These are phyloP conservation scores for Phorcus lineatus DNA, from an alignment of 2,888 invertebrate genomes.

Conservation along the genomic window DNA sequence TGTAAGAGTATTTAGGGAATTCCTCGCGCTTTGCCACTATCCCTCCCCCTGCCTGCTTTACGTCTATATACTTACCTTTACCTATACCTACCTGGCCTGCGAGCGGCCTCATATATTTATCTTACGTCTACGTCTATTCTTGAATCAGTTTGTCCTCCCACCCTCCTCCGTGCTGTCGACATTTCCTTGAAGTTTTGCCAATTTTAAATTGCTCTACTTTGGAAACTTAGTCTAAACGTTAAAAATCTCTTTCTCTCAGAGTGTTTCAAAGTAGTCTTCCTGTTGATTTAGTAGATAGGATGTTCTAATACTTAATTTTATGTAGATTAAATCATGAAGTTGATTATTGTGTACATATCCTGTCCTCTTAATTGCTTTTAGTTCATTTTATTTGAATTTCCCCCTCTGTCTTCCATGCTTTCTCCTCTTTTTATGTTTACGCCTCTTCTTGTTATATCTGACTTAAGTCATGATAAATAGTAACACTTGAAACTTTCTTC, in stretches of 20 bases:
- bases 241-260: not conserved
- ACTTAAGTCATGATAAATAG: too few relatives aligned
- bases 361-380: too few relatives aligned
- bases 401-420: too few relatives aligned
- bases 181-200: not conserved
- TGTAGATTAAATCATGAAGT: too few relatives aligned
- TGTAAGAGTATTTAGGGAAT: not conserved
- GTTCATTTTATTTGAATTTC: too few relatives aligned
- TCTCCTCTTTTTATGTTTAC: too few relatives aligned
- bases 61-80: not conserved
- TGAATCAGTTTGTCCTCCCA: not conserved
- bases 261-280: too few relatives aligned
- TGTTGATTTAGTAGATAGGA: too few relatives aligned
- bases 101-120: not conserved
- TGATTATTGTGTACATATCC: too few relatives aligned
- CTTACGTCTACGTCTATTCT: conserved; percentile 11
- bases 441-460: too few relatives aligned
- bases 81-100: not conserved
- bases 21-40: not conserved
- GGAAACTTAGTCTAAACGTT: not conserved
- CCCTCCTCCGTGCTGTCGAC: not conserved
- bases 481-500: too few relatives aligned
- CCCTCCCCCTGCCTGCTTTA: not conserved
- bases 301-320: too few relatives aligned
- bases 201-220: not conserved